Base-by-base conservation (phyloP, 2,797 vertebrate genomes). In the Sibirionetta formosa region DNA sequence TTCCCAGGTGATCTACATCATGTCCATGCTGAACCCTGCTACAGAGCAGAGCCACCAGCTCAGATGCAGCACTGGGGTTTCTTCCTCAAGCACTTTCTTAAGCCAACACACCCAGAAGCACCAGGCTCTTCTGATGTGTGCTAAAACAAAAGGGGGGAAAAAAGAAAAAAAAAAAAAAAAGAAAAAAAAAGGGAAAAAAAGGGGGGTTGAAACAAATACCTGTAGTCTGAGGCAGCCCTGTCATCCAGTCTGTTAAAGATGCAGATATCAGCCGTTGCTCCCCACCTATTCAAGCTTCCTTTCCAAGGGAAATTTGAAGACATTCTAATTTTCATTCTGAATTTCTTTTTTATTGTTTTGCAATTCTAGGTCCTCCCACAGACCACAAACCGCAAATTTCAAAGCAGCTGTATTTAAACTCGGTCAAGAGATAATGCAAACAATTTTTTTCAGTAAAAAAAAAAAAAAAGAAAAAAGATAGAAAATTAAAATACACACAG, bases 331-430 rank as follows among this genome's bases (percentile, higher is more conserved):
- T 79, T 66, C 65, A 27, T 61, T 82, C 33, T 63, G 35, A 35
- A 53, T 73, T 90, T 77, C 65, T 90, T 83, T 81, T 46, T 53
- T 51, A 7, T 33, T 93, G 31, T 79, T 82, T 63, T 69, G n/a
- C 51, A 93, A 72, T 65, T 72, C 14, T 60, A 63, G 35, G 33
- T 83, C 40, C 14, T 90, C 80, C 86, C 72, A 95, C 58, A 58
- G 63, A 86, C 79, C 46, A 66, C 54, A 92, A 91, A 88, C 76
- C 66, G 46, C 66, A 94, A 70, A 93, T 90, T 96, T 91, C 58
- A 93, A 88, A 94, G 80, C 93, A 96, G 82, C 87, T 96, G 82
- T 94, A 95, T 94, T 94, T 86, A 94, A 95, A 79, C 82, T 95
- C 70, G 65, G 77, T 44, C 3, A 20, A 86, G 33, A 73, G 38